Conservation (phyloP, 1,140 invertebrate genomes). For the Aphis gossypii region DNA sequence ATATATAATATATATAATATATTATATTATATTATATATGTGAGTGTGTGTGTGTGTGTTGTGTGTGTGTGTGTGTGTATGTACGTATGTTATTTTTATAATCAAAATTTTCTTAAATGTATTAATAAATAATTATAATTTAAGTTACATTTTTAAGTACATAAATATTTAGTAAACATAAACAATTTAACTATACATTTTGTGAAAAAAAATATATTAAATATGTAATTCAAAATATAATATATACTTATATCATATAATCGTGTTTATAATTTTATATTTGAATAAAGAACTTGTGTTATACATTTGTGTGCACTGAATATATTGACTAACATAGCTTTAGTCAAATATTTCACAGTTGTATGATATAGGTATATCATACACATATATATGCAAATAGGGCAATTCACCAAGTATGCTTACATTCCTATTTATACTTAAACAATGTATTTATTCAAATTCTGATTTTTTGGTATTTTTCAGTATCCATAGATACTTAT, state of each 20-base stretch:
- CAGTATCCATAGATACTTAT: not conserved
- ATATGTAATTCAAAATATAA: not conserved
- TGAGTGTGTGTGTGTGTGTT: too few species aligned
- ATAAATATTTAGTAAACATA: not conserved
- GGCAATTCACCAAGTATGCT: not conserved
- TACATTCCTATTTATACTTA: not conserved
- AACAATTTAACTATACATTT: not conserved
- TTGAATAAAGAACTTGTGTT: not conserved
- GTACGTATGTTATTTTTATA: not conserved
- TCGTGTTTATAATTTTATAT: not conserved
- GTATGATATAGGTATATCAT: not conserved
- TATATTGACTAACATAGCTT: not conserved
- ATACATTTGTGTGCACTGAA: not conserved
- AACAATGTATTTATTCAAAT: not conserved
- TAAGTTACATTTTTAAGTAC: not conserved
- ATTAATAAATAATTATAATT: not conserved
- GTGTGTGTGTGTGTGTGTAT: too few species aligned
- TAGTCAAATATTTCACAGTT: not conserved
- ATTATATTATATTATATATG: too few species aligned
- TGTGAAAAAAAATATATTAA: not conserved
- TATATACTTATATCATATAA: not conserved
- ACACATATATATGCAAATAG: not conserved
- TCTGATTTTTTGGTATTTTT: not conserved
- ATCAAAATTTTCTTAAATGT: not conserved
- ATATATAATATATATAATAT: too few species aligned